These are phyloP conservation scores for Pseudomyrmex cubaensis DNA, from an alignment of 1,140 invertebrate species.

Conservation along the genomic window DNA sequence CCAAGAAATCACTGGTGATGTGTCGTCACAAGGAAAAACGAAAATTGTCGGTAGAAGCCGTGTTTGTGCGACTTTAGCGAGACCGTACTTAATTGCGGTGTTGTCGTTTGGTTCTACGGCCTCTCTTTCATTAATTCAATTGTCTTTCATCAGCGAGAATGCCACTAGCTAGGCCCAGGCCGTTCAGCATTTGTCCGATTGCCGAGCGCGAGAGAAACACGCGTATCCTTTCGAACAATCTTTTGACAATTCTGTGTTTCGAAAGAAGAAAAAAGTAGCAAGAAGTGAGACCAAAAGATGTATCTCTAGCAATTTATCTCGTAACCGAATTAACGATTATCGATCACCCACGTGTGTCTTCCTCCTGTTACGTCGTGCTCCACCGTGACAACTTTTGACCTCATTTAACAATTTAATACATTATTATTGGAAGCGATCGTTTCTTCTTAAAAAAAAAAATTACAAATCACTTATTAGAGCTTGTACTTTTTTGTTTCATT, in stretches of 20 bases:
- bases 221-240: constrained; percentile 7
- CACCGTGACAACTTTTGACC: neutral
- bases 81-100: constrained; percentile 72
- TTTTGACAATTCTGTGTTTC: neutral
- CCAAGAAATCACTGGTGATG: neutral
- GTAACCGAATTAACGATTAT: constrained; percentile 16
- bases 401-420: neutral
- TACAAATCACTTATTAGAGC: neutral
- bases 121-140: constrained; percentile 79
- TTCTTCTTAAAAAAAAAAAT: neutral
- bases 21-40: constrained; percentile 32
- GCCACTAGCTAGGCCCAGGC: constrained; percentile 33
- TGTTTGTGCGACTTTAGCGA: constrained; percentile 39
- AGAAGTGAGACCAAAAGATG: neutral
- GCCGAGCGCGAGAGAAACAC: constrained; percentile 40
- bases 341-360: neutral
- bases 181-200: constrained; percentile 66
- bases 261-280: neutral
- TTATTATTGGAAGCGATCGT: neutral
- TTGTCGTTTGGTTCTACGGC: constrained; percentile 72
- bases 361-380: neutral
- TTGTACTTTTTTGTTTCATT: neutral
- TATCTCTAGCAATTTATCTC: neutral
- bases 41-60: constrained; percentile 58
- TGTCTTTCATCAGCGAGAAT: constrained; percentile 74